Evolutionary conservation across 2,888 invertebrate species (phyloP).

Genomic region (Blastobasis lacticolella): DNA sequence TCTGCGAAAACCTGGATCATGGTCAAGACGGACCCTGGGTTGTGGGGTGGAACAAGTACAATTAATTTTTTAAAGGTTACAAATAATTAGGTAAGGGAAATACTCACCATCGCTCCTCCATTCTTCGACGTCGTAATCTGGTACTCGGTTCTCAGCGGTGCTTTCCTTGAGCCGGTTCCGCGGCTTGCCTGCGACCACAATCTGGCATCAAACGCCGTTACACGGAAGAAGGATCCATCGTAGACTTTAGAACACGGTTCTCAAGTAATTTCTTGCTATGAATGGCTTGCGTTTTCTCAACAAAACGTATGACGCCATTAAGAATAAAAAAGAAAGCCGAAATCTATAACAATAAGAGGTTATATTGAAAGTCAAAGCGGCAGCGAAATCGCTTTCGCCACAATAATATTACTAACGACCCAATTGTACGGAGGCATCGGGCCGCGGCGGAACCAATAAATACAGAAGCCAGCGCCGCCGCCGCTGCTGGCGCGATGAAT

Average conservation of each 20-base stretch:
- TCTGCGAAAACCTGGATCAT: too few species aligned
- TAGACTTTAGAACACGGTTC: too few species aligned
- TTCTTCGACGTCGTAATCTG: conserved; percentile 82
- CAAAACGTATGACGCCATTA: conserved; percentile 52
- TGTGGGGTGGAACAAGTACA: too few species aligned
- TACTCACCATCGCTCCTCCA: conserved; percentile 81
- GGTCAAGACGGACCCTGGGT: too few species aligned
- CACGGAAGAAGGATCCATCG: too few species aligned
- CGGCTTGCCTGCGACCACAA: conserved; percentile 61
- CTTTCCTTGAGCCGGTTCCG: conserved; percentile 73
- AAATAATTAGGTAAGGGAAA: too few species aligned
- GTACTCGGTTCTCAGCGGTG: conserved; percentile 76
- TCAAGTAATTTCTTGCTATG: too few species aligned
- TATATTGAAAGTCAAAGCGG: conserved; percentile 66
- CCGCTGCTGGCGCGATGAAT: conserved; percentile 44
- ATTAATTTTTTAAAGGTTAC: too few species aligned
- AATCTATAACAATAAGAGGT: conserved; percentile 65
- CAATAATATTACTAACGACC: conserved; percentile 72
- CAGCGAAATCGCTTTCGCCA: conserved; percentile 68
- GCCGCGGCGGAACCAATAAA: conserved; percentile 67
- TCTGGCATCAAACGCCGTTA: too few species aligned
- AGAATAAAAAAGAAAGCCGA: conserved; percentile 51
- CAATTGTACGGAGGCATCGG: conserved; percentile 67
- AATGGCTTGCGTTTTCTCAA: conserved; percentile 21
- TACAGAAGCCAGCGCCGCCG: conserved; percentile 57